These are phyloP conservation scores for Athene cunicularia DNA, from an alignment of 2,113 vertebrate species.

Conservation along the genomic window DNA sequence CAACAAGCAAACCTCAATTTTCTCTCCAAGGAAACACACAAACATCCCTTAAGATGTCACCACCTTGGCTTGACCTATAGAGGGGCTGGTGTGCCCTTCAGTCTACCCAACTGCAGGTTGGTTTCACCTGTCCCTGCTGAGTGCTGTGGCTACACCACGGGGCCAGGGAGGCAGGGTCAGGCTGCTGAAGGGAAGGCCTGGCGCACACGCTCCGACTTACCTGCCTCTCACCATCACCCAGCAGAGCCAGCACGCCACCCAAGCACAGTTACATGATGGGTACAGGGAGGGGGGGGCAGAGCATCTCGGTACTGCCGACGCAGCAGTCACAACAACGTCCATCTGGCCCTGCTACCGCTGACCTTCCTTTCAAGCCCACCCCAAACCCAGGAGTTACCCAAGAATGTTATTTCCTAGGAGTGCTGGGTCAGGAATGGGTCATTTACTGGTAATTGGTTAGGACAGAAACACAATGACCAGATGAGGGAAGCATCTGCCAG, in stretches of 20 bases:
- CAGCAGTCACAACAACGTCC: neutral
- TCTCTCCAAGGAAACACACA: neutral
- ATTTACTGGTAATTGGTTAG: constrained; percentile 50
- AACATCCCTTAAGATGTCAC: neutral
- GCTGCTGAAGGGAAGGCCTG: neutral
- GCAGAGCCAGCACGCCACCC: neutral
- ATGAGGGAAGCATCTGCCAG: constrained; percentile 55
- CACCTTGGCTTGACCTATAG: neutral
- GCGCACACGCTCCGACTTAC: neutral
- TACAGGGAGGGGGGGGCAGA: neutral
- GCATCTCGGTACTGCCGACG: accelerated
- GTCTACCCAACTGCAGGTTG: neutral
- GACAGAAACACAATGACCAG: constrained; percentile 61
- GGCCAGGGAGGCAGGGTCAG: neutral
- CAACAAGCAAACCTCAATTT: neutral
- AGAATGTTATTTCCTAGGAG: neutral
- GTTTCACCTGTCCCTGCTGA: neutral
- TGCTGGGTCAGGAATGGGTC: constrained; percentile 54
- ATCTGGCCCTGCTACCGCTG: neutral
- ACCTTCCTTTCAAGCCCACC: neutral
- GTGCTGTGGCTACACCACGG: neutral
- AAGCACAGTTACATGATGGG: neutral
- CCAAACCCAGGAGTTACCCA: neutral
- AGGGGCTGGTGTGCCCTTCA: neutral
- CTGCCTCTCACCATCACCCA: neutral